Percentiles rank a stretch among this genome's conserved stretches.
phyloP scores from a whole-genome alignment of 2,888 invertebrate genomes.

The Acleris cristana region DNA sequence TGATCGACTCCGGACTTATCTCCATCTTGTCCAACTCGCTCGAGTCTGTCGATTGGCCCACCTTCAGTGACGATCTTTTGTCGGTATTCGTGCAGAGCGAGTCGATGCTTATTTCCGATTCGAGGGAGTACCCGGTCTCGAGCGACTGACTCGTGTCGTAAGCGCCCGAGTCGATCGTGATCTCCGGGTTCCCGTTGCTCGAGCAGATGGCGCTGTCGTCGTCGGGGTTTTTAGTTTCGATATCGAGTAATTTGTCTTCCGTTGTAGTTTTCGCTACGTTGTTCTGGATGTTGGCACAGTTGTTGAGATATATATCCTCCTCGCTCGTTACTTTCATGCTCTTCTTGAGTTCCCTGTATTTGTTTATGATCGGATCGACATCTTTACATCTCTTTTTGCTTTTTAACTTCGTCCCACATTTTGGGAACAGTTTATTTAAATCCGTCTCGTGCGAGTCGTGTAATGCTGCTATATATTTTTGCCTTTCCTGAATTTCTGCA shows the following conservation, averaged over 20 bases:
- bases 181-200: slow-evolving; percentile 79
- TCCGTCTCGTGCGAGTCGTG: slow-evolving; percentile 80
- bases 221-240: slow-evolving; percentile 75
- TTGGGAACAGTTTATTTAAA: slow-evolving; percentile 75
- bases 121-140: slow-evolving; percentile 80
- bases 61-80: slow-evolving; percentile 84
- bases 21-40: slow-evolving; percentile 86
- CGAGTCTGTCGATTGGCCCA: slow-evolving; percentile 87
- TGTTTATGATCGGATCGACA: slow-evolving; percentile 78
- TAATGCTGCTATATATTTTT: slow-evolving; percentile 82
- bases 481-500: slow-evolving; percentile 83
- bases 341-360: slow-evolving; percentile 77
- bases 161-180: slow-evolving; percentile 77
- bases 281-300: slow-evolving; percentile 77
- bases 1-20: slow-evolving; percentile 80
- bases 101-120: slow-evolving; percentile 84
- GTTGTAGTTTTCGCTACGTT: slow-evolving; percentile 59
- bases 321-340: slow-evolving; percentile 76
- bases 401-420: slow-evolving; percentile 79
- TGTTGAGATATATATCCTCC: slow-evolving; percentile 73
- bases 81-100: slow-evolving; percentile 83
- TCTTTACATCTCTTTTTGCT: slow-evolving; percentile 79
- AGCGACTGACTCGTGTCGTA: slow-evolving; percentile 79
- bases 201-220: slow-evolving; percentile 78
- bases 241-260: slow-evolving; percentile 69